phyloP scores from a whole-genome alignment of 2,888 invertebrate species.

The Agonopterix heracliana region DNA sequence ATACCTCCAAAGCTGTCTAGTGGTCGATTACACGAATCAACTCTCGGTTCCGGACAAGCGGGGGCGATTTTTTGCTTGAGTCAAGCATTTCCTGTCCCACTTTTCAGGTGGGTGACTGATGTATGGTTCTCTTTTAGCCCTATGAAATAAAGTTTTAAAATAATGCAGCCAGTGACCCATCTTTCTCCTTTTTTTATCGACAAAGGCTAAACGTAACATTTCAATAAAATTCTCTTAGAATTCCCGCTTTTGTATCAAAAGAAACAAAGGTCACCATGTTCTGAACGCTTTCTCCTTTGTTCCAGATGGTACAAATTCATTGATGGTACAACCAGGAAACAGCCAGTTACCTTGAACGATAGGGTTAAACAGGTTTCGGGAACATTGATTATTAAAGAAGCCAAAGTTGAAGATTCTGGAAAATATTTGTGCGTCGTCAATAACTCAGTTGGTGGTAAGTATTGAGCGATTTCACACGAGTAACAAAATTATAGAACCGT shows the following conservation, averaged over 20 bases:
- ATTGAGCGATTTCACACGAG: neutral
- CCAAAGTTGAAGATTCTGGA: constrained; percentile 94
- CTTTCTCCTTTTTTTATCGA: too few relatives aligned
- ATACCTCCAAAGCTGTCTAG: constrained; percentile 79
- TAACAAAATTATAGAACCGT: neutral
- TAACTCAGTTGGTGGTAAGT: constrained; percentile 89
- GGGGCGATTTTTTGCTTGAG: constrained; percentile 80
- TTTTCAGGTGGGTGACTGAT: constrained; percentile 79
- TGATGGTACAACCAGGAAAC: constrained; percentile 89
- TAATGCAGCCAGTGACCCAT: neutral
- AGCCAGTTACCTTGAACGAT: constrained; percentile 92
- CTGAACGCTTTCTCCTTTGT: constrained; percentile 70
- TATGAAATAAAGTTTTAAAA: neutral
- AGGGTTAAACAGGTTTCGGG: constrained; percentile 95
- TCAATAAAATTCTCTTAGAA: neutral
- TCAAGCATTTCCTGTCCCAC: constrained; percentile 84
- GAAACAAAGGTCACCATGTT: constrained; percentile 3
- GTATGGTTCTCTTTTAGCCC: neutral
- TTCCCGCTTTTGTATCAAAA: neutral
- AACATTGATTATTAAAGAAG: constrained; percentile 93
- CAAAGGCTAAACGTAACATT: too few relatives aligned
- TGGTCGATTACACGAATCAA: constrained; percentile 72
- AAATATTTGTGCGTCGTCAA: constrained; percentile 96
- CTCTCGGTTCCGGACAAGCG: constrained; percentile 40
- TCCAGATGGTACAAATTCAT: constrained; percentile 96